These are phyloP conservation scores for Brachypalpus laphriformis DNA, from an alignment of 2,888 invertebrate species.

Conservation along the genomic window DNA sequence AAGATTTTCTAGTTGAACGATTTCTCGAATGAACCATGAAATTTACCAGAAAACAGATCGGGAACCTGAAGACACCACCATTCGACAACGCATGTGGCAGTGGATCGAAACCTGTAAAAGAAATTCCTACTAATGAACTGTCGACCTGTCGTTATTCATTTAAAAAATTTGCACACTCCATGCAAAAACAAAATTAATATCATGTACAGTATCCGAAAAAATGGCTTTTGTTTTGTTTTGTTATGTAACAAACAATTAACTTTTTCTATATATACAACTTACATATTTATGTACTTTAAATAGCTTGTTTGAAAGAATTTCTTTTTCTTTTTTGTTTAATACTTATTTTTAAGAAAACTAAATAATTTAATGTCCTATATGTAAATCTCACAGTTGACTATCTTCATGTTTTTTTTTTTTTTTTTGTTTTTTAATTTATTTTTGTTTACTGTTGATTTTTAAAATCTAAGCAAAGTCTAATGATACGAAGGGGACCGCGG, in stretches of 20 bases:
- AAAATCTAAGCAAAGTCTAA: conserved; percentile 65
- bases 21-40: too few relatives aligned
- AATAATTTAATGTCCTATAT: conserved; percentile 74
- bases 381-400: conserved; percentile 78
- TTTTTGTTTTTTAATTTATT: conserved; percentile 30
- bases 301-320: conserved; percentile 36
- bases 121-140: neutral
- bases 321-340: conserved; percentile 53
- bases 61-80: too few relatives aligned
- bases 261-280: conserved; percentile 61
- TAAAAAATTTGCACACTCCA: neutral
- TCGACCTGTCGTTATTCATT: neutral
- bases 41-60: too few relatives aligned
- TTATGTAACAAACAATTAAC: conserved; percentile 59
- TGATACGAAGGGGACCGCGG: conserved; percentile 21
- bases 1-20: too few relatives aligned
- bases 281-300: conserved; percentile 64
- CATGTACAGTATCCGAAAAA: conserved; percentile 24
- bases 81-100: too few relatives aligned
- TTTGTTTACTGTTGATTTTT: conserved; percentile 65
- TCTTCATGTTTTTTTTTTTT: conserved; percentile 61
- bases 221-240: conserved; percentile 41
- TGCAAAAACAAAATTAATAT: conserved; percentile 24
- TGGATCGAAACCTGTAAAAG: too few relatives aligned
- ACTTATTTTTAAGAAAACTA: conserved; percentile 65